Percentiles rank a stretch among this genome's conserved stretches.
Conservation (phyloP, 2,797 vertebrate genomes). For the Potorous gilbertii region DNA sequence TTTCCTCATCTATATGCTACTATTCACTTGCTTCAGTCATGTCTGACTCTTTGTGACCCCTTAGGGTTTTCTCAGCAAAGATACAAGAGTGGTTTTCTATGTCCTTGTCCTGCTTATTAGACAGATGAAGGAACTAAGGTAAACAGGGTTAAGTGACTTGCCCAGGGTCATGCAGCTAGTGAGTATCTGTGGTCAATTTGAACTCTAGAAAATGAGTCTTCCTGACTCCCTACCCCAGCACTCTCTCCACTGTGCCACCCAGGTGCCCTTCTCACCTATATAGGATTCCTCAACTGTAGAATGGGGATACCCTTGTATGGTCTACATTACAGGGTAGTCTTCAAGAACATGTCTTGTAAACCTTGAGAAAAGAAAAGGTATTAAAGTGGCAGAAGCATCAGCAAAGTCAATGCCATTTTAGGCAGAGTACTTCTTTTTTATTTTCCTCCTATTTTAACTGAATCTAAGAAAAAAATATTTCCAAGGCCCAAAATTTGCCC, state of each 20-base stretch:
- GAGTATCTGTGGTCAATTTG: neutral
- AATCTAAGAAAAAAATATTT: constrained; percentile 82
- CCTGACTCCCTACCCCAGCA: neutral
- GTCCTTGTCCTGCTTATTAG: neutral
- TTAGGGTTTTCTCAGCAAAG: neutral
- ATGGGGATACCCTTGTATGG: neutral
- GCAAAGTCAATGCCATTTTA: constrained; percentile 53
- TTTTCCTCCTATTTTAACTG: constrained; percentile 76
- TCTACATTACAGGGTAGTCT: neutral
- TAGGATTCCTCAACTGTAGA: neutral
- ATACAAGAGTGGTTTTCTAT: neutral
- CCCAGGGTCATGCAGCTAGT: neutral
- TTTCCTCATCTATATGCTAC: neutral
- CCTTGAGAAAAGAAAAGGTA: constrained; percentile 58
- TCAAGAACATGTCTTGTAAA: neutral
- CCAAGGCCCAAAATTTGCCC: constrained; percentile 80
- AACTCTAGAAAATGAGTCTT: neutral
- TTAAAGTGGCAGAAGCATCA: constrained; percentile 74
- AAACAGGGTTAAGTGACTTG: neutral
- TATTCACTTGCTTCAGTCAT: neutral
- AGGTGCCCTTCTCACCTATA: neutral
- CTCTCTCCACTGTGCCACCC: neutral
- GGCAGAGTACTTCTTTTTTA: constrained; percentile 71
- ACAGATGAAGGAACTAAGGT: neutral
- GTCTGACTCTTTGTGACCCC: neutral